Evolutionary conservation across 1,140 invertebrate genomes (phyloP), one percentile per base, ranked within the genome.

Genomic region (Trissolcus basalis): DNA sequence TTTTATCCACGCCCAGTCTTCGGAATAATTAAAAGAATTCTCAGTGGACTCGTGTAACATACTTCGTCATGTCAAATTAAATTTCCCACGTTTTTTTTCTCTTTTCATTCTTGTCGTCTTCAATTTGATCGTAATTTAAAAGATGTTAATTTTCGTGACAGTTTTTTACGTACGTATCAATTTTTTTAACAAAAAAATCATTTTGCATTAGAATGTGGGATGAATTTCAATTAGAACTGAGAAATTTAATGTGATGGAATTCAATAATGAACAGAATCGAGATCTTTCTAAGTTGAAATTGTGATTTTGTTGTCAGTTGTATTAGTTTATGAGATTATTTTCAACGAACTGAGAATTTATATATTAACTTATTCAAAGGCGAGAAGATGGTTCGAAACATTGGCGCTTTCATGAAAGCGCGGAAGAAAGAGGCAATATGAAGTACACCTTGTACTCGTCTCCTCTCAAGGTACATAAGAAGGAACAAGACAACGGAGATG

Each of bases 401-500:
- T 16, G 43, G 43, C 43, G 12, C 33, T 13, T 33, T 54, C 35
- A 27, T 6, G 44, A 41, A 15, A 39, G 13, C 14, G 32, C 44
- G 35, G 50, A 51, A 61, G 61, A 61, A 61, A 11, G 14, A 48
- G 54, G 54, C 54, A 43, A 67, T 67, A 77, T 63, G 67, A 61
- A 73, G 61, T 67, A 61, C 61, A 60, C 49, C 70, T 73, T 44
- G 56, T 65, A 49, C 33, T 67, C 35, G 47, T 33, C 71, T 67
- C 65, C 60, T 75, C 51, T 60, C 14, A 61, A 63, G 54, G 64
- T 58, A 65, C 63, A 71, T 68, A 32, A 70, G 60, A 49, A 78
- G 76, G 49, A 44, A 69, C n/a, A 59, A 15, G 16, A 43, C 67
- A 70, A 51, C 45, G 15, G 47, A 53, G 47, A 64, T 69, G 59